Base-by-base conservation (phyloP, 1,140 invertebrate genomes). In the Belonocnema kinseyi region DNA sequence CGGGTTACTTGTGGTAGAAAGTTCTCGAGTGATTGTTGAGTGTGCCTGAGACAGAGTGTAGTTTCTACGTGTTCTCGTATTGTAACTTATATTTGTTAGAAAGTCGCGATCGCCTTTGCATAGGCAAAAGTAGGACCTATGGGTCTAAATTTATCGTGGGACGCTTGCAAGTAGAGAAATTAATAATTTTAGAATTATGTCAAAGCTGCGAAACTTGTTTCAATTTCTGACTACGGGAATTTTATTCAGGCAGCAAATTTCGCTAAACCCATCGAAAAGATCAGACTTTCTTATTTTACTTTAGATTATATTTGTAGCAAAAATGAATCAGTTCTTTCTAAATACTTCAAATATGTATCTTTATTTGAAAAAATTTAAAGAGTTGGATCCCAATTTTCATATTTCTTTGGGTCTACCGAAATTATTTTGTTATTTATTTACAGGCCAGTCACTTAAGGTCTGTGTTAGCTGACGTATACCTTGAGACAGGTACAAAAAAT, bases 1-100 rank as follows among this genome's bases (percentile, higher is more conserved):
- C 61, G 26, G 40, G 61, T 66, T 66, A 16, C 61, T 66, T 66
- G n/a, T 33, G 61, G 61, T 66, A 66, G 26, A 66, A 46, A 66
- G 61, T 66, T 33, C 61, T 66, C 61, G 61, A 21, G 61, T 66
- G 61, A 40, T 66, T 66, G 61, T 66, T 66, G n/a, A 66, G 61
- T 66, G 61, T 66, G 61, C 14, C 14, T 66, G 61, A 40, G 33
- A 66, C 33, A 40, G 61, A 66, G 16, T 66, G 61, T 46, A 66
- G 58, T 66, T 33, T 33, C 26, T 66, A 66, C 58, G 58, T 66
- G 61, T 66, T 66, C 61, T 66, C 26, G 26, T 66, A 66, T 16
- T 66, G 26, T 8, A 66, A 66, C 33, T 66, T 66, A 66, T 66
- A 26, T 66, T 66, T 66, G 58, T 61, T 66, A 66, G 58, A 66